Evolutionary conservation across 2,888 invertebrate genomes (phyloP).

Genomic region (Alviniconcha strummeri): DNA sequence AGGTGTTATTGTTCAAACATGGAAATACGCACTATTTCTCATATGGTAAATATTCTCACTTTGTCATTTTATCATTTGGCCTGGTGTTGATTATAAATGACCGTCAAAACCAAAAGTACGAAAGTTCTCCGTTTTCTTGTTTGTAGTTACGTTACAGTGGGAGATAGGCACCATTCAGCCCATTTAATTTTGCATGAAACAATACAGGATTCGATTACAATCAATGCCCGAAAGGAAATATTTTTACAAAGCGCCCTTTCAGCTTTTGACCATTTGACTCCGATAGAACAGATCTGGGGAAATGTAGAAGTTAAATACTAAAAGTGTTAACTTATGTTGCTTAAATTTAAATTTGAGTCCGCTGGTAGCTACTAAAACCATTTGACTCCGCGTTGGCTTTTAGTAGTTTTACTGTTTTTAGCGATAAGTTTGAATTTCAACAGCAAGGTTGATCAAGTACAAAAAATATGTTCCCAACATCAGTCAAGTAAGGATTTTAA

Average conservation of each 20-base stretch:
- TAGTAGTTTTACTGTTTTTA: background rate
- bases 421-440: background rate
- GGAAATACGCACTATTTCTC: background rate
- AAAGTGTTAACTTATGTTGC: too few relatives aligned
- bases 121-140: background rate
- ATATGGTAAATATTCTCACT: background rate
- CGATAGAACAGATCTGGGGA: too few relatives aligned
- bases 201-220: too few relatives aligned
- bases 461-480: background rate
- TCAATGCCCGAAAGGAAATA: too few relatives aligned
- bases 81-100: background rate
- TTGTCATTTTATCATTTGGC: background rate
- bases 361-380: background rate
- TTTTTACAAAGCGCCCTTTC: background rate
- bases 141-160: background rate
- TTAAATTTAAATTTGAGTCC: too few relatives aligned
- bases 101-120: background rate
- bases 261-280: background rate
- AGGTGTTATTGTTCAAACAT: too few relatives aligned
- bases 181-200: background rate
- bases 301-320: too few relatives aligned
- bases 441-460: background rate
- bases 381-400: background rate
- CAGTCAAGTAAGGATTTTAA: background rate
- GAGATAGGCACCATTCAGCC: background rate